phyloP scores from a whole-genome alignment of 53 echinoderm and acorn worm genomes.

The Henricia sp. region DNA sequence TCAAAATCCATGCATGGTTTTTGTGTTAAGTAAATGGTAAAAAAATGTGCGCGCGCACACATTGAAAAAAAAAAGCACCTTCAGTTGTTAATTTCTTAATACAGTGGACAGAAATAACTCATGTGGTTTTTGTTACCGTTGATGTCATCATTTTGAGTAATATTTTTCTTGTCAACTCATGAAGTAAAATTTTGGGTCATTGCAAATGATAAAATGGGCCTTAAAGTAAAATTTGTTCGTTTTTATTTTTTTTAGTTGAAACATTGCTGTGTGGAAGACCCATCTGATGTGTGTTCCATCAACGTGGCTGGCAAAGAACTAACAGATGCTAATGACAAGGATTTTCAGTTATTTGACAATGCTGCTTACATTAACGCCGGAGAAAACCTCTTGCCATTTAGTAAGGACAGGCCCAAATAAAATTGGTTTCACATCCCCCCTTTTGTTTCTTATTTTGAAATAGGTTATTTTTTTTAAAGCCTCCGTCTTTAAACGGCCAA shows the following conservation, averaged over 20 bases:
- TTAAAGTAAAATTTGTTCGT: not conserved
- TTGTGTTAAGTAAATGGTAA: too few relatives aligned
- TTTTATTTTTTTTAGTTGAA: constrained; percentile 67
- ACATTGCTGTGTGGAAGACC: constrained; percentile 93
- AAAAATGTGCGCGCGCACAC: too few relatives aligned
- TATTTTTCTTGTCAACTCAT: too few relatives aligned
- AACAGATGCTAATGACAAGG: constrained; percentile 80
- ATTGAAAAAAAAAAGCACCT: too few relatives aligned
- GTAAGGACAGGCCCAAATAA: constrained; percentile 63
- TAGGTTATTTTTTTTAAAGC: not conserved
- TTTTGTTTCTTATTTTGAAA: not conserved
- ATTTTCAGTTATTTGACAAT: constrained; percentile 85
- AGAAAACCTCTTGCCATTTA: constrained; percentile 91
- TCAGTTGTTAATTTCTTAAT: too few relatives aligned
- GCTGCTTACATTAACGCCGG: constrained; percentile 92
- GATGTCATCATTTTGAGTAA: too few relatives aligned
- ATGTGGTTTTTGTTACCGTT: too few relatives aligned
- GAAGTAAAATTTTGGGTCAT: too few relatives aligned
- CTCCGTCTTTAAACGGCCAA: not conserved
- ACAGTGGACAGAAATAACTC: too few relatives aligned
- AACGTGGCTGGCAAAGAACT: constrained; percentile 85
- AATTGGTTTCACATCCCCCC: not conserved
- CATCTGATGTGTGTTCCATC: constrained; percentile 88
- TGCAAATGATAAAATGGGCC: too few relatives aligned
- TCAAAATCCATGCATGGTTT: too few relatives aligned